Evolutionary conservation across 1,140 invertebrate species (phyloP), one percentile per base, ranked within the genome.

Genomic region (Leucophenga varia): DNA sequence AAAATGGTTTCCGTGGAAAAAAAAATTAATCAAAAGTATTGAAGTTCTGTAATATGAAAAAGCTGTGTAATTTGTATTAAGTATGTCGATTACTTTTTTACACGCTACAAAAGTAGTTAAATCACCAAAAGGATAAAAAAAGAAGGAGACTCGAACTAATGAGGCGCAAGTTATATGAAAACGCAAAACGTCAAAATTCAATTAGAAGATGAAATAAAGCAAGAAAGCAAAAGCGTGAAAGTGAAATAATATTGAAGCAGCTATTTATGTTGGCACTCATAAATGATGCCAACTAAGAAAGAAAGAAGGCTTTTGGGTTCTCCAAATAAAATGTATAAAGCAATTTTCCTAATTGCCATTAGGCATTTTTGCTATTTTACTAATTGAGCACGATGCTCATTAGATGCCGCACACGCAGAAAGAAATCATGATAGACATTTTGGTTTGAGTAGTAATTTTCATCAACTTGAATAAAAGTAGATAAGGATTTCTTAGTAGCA

Each of bases 341-440:
- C 64, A 67, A 67, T 67, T 61, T 61, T 45, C 30, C 63, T 68
- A 67, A 67, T 67, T 67, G 63, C 64, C 56, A 57, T 54, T 67
- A 50, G 59, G 52, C 51, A 59, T 56, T 54, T 51, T 55, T 40
- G 46, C 49, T 18, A 52, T 45, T 42, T 42, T 49, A 25, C 22
- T 25, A 25, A 25, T 65, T 67, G 49, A 52, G 48, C 39, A 43
- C 42, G 47, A 39, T 52, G 49, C 63, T 67, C 63, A 67, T 67
- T 61, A 67, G 63, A 65, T 49, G 55, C 38, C 47, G 32, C 28
- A 48, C 13, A 14, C 21, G 10, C 38, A 21, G 40, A 16, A n/a
- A 14, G 9, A n/a, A n/a, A n/a, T n/a, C n/a, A n/a, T n/a, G n/a
- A n/a, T n/a, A n/a, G n/a, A n/a, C n/a, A n/a, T n/a, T n/a, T n/a